Evolutionary conservation across 2,113 vertebrate species (phyloP).

Genomic region (Callocephalon fimbriatum): DNA sequence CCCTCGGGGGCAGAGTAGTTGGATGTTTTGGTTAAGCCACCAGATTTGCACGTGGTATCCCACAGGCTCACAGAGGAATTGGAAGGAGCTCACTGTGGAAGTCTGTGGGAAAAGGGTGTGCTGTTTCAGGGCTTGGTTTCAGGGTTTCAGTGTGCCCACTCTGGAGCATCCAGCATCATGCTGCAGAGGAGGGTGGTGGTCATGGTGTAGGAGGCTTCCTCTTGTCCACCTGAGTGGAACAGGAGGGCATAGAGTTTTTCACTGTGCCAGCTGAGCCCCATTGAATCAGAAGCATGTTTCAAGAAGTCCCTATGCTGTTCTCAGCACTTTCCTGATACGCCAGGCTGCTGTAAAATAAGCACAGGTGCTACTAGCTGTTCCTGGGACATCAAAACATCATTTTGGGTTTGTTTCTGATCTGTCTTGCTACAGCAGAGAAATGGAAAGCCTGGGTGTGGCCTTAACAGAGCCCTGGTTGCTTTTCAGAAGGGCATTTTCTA

Average conservation of each 20-base stretch:
- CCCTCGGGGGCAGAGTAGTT: slow-evolving; percentile 7
- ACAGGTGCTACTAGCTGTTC: slow-evolving; percentile 65
- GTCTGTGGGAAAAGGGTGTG: not conserved
- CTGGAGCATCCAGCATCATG: not conserved
- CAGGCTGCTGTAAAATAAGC: slow-evolving; percentile 58
- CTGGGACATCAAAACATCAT: slow-evolving; percentile 40
- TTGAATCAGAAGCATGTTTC: slow-evolving; percentile 24
- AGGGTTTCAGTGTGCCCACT: not conserved
- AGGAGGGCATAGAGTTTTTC: slow-evolving; percentile 15
- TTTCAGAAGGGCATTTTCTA: slow-evolving; percentile 78
- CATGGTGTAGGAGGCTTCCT: not conserved
- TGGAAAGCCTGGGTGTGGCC: slow-evolving; percentile 66
- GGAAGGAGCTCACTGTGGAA: not conserved
- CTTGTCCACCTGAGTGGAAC: not conserved
- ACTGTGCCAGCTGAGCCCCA: slow-evolving; percentile 68
- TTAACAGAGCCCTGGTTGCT: slow-evolving; percentile 73
- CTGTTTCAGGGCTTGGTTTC: not conserved
- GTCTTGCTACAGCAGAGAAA: slow-evolving; percentile 50
- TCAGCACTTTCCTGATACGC: slow-evolving; percentile 29
- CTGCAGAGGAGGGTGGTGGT: not conserved
- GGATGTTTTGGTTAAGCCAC: slow-evolving; percentile 16
- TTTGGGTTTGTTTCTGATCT: slow-evolving; percentile 45
- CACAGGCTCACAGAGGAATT: not conserved
- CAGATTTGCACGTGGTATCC: slow-evolving; percentile 35
- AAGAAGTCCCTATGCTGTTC: slow-evolving; percentile 38